phyloP scores from a whole-genome alignment of 1,140 invertebrate species.

The Heliothis subflexa region DNA sequence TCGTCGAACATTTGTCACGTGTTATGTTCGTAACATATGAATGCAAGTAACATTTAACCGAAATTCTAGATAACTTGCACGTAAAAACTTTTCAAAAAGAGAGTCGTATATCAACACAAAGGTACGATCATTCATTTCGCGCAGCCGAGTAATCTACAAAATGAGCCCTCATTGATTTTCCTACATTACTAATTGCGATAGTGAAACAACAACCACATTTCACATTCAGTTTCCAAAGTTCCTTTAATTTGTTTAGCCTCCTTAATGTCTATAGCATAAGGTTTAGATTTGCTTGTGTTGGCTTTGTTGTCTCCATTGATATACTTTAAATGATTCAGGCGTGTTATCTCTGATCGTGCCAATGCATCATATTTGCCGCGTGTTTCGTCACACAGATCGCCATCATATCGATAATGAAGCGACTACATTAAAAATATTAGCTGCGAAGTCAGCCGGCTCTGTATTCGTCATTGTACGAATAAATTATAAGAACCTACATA shows the following conservation, averaged over 20 bases:
- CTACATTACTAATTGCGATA: constrained; percentile 81
- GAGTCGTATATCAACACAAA: constrained; percentile 54
- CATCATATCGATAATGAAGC: constrained; percentile 76
- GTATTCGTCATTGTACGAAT: constrained; percentile 44
- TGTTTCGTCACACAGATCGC: constrained; percentile 79
- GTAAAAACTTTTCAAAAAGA: constrained; percentile 35
- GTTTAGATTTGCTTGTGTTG: constrained; percentile 47
- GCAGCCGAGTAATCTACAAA: constrained; percentile 78
- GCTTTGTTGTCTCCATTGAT: constrained; percentile 30
- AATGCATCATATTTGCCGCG: constrained; percentile 84
- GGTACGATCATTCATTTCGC: constrained; percentile 74
- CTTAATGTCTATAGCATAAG: constrained; percentile 49
- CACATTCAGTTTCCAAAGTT: not conserved
- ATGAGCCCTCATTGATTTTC: constrained; percentile 81
- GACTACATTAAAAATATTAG: constrained; percentile 69
- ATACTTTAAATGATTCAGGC: constrained; percentile 64
- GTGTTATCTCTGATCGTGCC: constrained; percentile 74
- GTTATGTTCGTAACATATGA: not conserved
- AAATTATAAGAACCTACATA: constrained; percentile 43
- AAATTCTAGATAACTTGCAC: constrained; percentile 10
- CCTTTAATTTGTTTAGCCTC: not conserved
- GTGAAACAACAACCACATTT: constrained; percentile 50
- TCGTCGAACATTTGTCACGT: not conserved
- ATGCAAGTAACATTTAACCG: constrained; percentile 17
- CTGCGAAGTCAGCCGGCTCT: constrained; percentile 53